phyloP scores from a whole-genome alignment of 2,797 vertebrate genomes.

The Pitangus sulphuratus region DNA sequence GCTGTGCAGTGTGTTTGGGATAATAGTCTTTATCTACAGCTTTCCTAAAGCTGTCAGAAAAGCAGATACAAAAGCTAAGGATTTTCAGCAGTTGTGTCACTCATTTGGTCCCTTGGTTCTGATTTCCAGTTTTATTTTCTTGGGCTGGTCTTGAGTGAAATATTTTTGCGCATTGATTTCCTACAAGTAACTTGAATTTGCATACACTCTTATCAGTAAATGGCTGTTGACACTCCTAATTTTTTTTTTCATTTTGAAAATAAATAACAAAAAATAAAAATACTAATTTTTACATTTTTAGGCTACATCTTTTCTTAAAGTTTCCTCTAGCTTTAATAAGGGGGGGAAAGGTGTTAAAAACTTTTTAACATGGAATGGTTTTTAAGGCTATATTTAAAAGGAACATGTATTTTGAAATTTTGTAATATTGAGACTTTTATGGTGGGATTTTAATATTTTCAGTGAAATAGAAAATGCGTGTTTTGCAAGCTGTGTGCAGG shows the following conservation, averaged over 20 bases:
- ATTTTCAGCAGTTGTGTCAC: background rate
- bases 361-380: background rate
- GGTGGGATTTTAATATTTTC: background rate
- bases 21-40: background rate
- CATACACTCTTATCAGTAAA: background rate
- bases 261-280: background rate
- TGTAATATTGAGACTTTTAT: slow-evolving; percentile 1
- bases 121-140: background rate
- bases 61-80: background rate
- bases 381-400: slow-evolving; percentile 30
- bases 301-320: background rate
- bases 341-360: background rate
- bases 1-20: background rate
- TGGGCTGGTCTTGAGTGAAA: background rate
- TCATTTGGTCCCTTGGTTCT: background rate
- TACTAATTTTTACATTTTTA: slow-evolving; percentile 14
- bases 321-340: background rate
- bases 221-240: background rate
- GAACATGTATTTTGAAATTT: slow-evolving; percentile 34
- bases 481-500: background rate
- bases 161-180: slow-evolving; percentile 35
- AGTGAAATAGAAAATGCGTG: background rate
- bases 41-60: background rate
- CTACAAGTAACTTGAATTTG: slow-evolving; percentile 9
- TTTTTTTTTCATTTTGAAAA: background rate